Evolutionary conservation across 2,113 vertebrate genomes (phyloP), one percentile per base, ranked within the genome.

Genomic region (Hippocampus abdominalis): DNA sequence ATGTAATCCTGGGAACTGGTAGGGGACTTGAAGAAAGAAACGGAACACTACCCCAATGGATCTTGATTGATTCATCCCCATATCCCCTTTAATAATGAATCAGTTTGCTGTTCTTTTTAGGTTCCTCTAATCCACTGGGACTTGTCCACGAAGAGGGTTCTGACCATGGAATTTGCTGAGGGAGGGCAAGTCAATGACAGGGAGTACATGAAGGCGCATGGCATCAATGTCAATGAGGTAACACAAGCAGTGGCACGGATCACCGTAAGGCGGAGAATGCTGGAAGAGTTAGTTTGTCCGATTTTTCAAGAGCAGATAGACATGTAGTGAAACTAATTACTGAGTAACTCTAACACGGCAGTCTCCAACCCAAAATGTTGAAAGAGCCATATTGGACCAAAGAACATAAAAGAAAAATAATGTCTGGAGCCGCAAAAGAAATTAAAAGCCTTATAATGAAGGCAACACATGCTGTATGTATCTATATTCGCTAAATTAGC

Each of bases 91-190:
- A 32, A n/a, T 18, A 25, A 66, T 64, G 44, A 70, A 54, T 68
- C 11, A 49, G 59, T 18, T 66, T 73, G 27, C 42, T 69, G 57
- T 78, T 73, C 3, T 65, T n/a, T 39, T 5, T 71, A 99, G 97
- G 91, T 99, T 21, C 97, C 97, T 3, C 90, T 78, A 39, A 97
- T 99, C 84, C 91, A 95, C 82, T 99, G 97, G 97, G 93, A 98
- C 9, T 88, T 98, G 60, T 98, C 95, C 48, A 96, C 95, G 39
- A 95, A 91, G 69, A 93, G 97, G 0, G 92, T 99, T 61, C 93
- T 99, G 65, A 94, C 95, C 77, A 99, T 99, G 97, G 97, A 99
- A 56, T 99, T 98, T 74, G 90, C 92, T 65, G 97, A 99, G 10
- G 97, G 97, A 0, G 96, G 96, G 8, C 96, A 99, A 81, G 95